These are phyloP conservation scores for Philaenus spumarius DNA, from an alignment of 1,140 invertebrate genomes.

Conservation along the genomic window DNA sequence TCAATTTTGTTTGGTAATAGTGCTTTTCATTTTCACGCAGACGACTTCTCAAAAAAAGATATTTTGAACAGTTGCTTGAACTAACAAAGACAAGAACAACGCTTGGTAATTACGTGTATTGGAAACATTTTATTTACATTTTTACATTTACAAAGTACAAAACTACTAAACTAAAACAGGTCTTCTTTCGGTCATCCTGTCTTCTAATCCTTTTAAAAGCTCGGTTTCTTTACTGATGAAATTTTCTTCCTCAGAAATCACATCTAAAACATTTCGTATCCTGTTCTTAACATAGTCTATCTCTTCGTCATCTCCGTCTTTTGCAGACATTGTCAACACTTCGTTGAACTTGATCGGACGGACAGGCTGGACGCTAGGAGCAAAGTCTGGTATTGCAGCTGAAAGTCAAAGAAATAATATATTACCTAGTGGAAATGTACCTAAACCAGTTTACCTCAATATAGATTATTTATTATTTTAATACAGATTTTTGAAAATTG, in stretches of 20 bases:
- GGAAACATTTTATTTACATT: too few relatives aligned
- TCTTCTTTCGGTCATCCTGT: conserved; percentile 16
- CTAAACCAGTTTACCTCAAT: too few relatives aligned
- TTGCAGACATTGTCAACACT: conserved; percentile 56
- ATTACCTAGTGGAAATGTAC: too few relatives aligned
- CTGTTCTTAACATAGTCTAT: conserved; percentile 48
- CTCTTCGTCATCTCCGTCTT: conserved; percentile 41
- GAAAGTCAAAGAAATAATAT: conserved; percentile 23
- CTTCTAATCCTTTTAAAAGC: conserved; percentile 18
- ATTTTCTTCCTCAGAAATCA: conserved; percentile 39
- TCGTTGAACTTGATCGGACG: conserved; percentile 62
- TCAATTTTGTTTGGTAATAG: too few relatives aligned
- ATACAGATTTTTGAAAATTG: too few relatives aligned
- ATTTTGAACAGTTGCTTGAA: too few relatives aligned
- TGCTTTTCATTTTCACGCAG: too few relatives aligned
- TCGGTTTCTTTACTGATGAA: neutral
- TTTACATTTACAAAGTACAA: too few relatives aligned
- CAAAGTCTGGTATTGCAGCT: conserved; percentile 45
- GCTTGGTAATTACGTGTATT: too few relatives aligned
- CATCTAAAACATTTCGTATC: conserved; percentile 48
- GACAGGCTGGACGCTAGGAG: conserved; percentile 58
- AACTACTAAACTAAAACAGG: conserved; percentile 14
- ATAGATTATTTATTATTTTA: too few relatives aligned
- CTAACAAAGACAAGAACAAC: too few relatives aligned
- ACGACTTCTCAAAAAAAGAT: too few relatives aligned